Conservation (phyloP, 1,140 invertebrate genomes). For the Bacillus rossius region DNA sequence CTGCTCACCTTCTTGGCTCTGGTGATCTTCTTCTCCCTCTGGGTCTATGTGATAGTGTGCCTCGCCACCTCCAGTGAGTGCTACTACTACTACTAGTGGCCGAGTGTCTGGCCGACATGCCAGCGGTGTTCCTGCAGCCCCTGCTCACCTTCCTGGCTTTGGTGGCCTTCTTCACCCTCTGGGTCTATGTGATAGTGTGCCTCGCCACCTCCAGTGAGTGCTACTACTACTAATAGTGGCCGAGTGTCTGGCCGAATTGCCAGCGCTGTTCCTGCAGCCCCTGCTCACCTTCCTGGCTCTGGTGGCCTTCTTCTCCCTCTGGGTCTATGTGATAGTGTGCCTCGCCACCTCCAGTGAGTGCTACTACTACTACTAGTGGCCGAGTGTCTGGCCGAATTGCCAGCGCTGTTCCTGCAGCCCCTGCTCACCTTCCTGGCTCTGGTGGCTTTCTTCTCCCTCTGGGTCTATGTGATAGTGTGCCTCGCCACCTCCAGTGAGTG, state of each 20-base stretch:
- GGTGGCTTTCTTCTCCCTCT: conserved; percentile 74
- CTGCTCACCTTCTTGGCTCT: conserved; percentile 77
- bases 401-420: conserved; percentile 82
- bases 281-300: conserved; percentile 77
- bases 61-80: conserved; percentile 64
- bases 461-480: conserved; percentile 71
- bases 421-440: conserved; percentile 77
- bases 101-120: too few species aligned
- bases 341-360: conserved; percentile 64
- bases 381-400: too few species aligned
- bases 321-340: conserved; percentile 71
- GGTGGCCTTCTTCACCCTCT: conserved; percentile 74
- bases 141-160: conserved; percentile 77
- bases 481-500: conserved; percentile 64
- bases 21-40: conserved; percentile 74
- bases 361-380: too few species aligned
- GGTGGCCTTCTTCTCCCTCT: conserved; percentile 74
- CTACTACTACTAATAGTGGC: too few species aligned
- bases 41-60: conserved; percentile 71
- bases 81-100: too few species aligned
- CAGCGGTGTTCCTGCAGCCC: conserved; percentile 82
- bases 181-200: conserved; percentile 71
- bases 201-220: conserved; percentile 64
- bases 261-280: conserved; percentile 82
- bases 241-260: too few species aligned